Evolutionary conservation across 2,113 vertebrate species (phyloP), one percentile per base, ranked within the genome.

Genomic region (Emydura subglobosa): DNA sequence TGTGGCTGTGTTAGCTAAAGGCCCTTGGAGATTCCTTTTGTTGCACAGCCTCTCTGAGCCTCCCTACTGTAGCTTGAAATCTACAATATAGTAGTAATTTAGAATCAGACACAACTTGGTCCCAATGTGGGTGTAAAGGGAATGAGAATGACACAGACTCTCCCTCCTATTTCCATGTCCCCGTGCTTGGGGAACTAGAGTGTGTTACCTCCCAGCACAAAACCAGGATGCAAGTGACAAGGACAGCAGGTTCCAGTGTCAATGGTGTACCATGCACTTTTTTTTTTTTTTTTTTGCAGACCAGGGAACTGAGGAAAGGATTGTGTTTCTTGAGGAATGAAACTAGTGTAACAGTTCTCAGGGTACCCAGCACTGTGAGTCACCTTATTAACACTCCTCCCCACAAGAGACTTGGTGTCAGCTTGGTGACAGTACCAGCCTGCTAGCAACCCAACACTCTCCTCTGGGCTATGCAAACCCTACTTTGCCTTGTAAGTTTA

Each of bases 71-170:
- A 82, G 25, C 76, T 82, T 59, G 84, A 85, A 83, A 92, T 10
- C 19, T 55, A 2, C 25, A 83, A n/a, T 83, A 54, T 19, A 68
- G 17, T 68, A 76, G 72, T 76, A 76, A n/a, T 34, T 86, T 24
- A 7, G 49, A 51, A 85, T 5, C 42, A 94, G 87, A 68, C 47
- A 59, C 39, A 85, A 13, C 55, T 24, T 68, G 27, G 50, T 82
- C 0, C 0, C 74, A 54, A 4, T 83, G 10, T 7, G 80, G 16
- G 17, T 53, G 6, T 7, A 11, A 89, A 84, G 84, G 12, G 19
- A 0, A 3, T 57, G 22, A 22, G 50, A 50, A 16, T n/a, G 47
- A 17, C 1, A 6, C 0, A 0, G 4, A 42, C 21, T 42, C 3
- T 0, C 57, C 81, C 34, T 54, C 89, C 8, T 5, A 19, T 89